A percentile compares a stretch with the other conserved stretches of the same genome.
Conservation (phyloP, 1,140 invertebrate species). For the Euwallacea fornicatus region DNA sequence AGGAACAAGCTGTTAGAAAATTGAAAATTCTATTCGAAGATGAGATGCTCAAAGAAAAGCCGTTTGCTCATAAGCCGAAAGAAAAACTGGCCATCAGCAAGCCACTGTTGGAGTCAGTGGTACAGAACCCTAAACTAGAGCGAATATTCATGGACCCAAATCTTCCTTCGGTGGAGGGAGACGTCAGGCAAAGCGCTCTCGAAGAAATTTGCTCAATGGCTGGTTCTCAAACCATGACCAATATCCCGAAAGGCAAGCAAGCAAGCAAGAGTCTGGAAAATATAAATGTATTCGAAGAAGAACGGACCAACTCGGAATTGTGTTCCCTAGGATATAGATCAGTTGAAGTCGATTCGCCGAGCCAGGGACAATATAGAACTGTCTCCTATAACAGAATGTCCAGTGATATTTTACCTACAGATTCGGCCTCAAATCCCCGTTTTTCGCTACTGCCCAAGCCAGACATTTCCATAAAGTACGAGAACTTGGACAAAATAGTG, state of each 20-base stretch:
- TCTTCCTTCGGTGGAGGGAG: slow-evolving; percentile 27
- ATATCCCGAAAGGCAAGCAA: slow-evolving; percentile 13
- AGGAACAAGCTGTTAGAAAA: slow-evolving; percentile 45
- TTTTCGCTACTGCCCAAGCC: slow-evolving; percentile 32
- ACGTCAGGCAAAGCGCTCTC: slow-evolving; percentile 31
- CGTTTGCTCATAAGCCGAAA: slow-evolving; percentile 45
- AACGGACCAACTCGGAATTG: slow-evolving; percentile 9
- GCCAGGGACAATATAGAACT: not conserved
- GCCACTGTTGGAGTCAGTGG: slow-evolving; percentile 47
- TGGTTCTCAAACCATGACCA: not conserved
- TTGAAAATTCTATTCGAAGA: slow-evolving; percentile 47
- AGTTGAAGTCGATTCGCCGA: not conserved
- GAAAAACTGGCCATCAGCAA: slow-evolving; percentile 47
- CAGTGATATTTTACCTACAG: slow-evolving; percentile 35
- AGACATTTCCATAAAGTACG: slow-evolving; percentile 35
- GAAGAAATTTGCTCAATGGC: slow-evolving; percentile 19
- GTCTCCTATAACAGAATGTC: slow-evolving; percentile 25
- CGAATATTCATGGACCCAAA: slow-evolving; percentile 42
- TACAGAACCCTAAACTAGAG: slow-evolving; percentile 45
- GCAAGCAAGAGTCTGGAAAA: slow-evolving; percentile 33
- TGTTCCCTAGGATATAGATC: not conserved
- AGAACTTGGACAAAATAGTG: slow-evolving; percentile 43
- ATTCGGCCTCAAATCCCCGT: slow-evolving; percentile 40
- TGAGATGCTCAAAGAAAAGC: slow-evolving; percentile 39
- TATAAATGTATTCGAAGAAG: slow-evolving; percentile 31